A percentile compares a stretch with the other conserved stretches of the same genome.
Evolutionary conservation across 2,888 invertebrate species (phyloP).

Genomic region (Aquatica leii): DNA sequence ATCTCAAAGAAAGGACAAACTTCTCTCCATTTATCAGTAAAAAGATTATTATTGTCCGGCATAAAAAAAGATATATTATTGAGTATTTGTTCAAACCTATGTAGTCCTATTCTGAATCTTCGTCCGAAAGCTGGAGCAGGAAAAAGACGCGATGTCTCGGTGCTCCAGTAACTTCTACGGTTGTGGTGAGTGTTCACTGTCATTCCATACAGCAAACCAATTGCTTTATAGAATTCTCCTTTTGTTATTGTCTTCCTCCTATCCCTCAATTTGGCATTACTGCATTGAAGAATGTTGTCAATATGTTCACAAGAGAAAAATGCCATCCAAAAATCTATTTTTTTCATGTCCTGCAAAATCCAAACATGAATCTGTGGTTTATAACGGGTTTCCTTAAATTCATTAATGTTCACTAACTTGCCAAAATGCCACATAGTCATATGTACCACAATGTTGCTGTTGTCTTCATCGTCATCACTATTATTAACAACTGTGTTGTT

Average conservation of each 20-base stretch:
- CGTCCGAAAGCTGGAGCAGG: neutral
- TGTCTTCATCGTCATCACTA: no score
- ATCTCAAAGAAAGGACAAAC: neutral
- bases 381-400: no score
- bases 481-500: no score
- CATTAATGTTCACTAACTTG: no score
- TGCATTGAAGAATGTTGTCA: no score
- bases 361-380: no score
- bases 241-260: neutral
- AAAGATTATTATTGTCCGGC: neutral
- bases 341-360: no score
- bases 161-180: neutral
- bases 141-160: neutral
- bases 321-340: no score
- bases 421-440: no score
- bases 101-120: neutral
- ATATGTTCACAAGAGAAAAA: no score
- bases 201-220: neutral
- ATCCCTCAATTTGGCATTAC: neutral
- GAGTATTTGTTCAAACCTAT: neutral
- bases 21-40: neutral
- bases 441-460: no score
- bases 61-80: neutral
- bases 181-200: neutral
- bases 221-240: constrained; percentile 1